Base-by-base conservation (phyloP, 2,797 vertebrate species). In the Helicolenus hilgendorfi region DNA sequence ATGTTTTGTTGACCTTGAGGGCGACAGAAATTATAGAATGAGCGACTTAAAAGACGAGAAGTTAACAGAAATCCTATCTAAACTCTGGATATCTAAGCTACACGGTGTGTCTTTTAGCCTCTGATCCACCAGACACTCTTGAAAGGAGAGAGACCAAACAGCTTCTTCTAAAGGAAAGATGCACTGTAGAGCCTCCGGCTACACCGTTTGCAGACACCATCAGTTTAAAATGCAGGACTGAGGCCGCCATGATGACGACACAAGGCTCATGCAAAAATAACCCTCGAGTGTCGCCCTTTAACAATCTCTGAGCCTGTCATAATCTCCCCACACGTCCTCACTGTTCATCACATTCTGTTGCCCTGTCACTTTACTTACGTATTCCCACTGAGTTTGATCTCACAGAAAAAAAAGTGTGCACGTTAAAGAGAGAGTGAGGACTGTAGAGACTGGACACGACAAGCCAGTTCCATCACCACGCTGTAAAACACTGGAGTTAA, bases 401-500 rank as follows among this genome's bases (percentile, higher is more conserved):
- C 38, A 22, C 24, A 71, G 9, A n/a, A 15, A 69, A 35, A n/a
- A 83, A 53, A 72, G 3, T 7, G 24, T 31, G 33, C 8, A 22
- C 38, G 13, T 53, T 29, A 38, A 31, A 85, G 14, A 68, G 3
- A 41, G 22, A 26, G 33, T 9, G 63, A n/a, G n/a, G n/a, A n/a
- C n/a, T n/a, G n/a, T n/a, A 26, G 15, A 77, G 7, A 63, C 53
- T 69, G 67, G 84, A 75, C 80, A 84, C 24, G 41, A 70, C 26
- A 73, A 59, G 27, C 36, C 63, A 22, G 24, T 84, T 45, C 63
- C 69, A 77, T 45, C 79, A 76, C 9, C 20, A 69, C 22, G 75
- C 76, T 72, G 71, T 26, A 56, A 81, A 73, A 29, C 63, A 41
- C 49, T 56, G 11, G 11, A 77, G 74, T 60, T 81, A 89, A 89